Evolutionary conservation across 2,888 invertebrate genomes (phyloP).

Genomic region (Noctuana brunneofusca): DNA sequence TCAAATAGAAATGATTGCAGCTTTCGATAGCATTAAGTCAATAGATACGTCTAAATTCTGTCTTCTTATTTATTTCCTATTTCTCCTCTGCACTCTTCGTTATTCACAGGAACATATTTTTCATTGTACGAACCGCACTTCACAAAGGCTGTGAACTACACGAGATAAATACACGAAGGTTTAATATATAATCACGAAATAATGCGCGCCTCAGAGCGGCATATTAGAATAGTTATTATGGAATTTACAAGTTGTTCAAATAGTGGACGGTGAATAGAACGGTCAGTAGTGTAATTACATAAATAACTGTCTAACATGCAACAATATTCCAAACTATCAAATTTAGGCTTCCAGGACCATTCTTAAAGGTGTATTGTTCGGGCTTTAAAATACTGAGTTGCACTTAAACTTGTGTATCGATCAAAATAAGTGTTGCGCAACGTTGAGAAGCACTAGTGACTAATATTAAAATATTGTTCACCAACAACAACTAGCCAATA

Average conservation of each 20-base stretch:
- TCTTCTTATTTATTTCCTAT: not conserved
- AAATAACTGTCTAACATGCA: not conserved
- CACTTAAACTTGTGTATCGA: too few species aligned
- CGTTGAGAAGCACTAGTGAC: too few species aligned
- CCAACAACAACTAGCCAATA: too few species aligned
- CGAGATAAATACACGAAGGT: conserved; percentile 10
- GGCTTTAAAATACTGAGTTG: too few species aligned
- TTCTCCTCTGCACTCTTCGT: not conserved
- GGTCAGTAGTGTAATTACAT: not conserved
- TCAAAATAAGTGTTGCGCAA: too few species aligned
- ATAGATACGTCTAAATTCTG: too few species aligned
- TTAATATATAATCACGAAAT: conserved; percentile 18
- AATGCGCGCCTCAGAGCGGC: conserved; percentile 18
- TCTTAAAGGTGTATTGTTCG: too few species aligned
- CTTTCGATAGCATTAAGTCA: too few species aligned
- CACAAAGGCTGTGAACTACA: conserved; percentile 1
- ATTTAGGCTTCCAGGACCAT: too few species aligned
- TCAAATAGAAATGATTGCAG: too few species aligned
- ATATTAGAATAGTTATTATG: conserved; percentile 23
- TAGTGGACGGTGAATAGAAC: not conserved
- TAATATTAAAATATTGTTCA: too few species aligned
- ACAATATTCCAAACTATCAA: too few species aligned
- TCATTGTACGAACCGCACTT: not conserved
- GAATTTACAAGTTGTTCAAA: conserved; percentile 25
- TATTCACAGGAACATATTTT: not conserved